These are phyloP conservation scores for Naso thynnoides DNA, from an alignment of 2,797 vertebrate species.

Conservation along the genomic window DNA sequence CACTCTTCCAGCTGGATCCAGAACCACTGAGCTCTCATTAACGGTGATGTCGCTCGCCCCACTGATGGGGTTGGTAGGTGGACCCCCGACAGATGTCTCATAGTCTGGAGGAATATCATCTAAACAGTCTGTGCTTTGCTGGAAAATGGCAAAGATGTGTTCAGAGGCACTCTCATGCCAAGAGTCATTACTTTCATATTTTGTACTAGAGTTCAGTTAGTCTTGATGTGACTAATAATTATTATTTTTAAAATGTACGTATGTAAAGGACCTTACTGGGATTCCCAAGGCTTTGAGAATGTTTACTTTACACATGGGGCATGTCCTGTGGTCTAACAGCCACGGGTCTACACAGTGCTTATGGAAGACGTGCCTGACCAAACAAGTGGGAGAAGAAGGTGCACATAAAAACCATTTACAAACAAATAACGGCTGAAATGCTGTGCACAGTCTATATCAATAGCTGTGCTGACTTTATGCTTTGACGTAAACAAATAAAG, in stretches of 20 bases:
- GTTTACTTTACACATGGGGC: constrained; percentile 99
- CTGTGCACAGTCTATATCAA: not conserved
- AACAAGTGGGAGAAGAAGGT: constrained; percentile 21
- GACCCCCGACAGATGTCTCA: constrained; percentile 89
- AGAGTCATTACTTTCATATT: not conserved
- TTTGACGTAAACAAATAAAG: not conserved
- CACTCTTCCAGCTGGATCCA: constrained; percentile 86
- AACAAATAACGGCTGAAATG: not conserved
- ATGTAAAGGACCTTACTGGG: constrained; percentile 84
- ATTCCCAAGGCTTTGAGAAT: constrained; percentile 99
- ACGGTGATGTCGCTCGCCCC: constrained; percentile 92
- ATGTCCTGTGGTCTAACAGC: constrained; percentile 97
- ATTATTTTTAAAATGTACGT: not conserved
- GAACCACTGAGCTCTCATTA: constrained; percentile 92
- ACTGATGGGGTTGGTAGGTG: constrained; percentile 90
- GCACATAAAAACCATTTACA: not conserved
- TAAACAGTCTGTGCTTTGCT: constrained; percentile 93
- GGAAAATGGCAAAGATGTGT: constrained; percentile 31
- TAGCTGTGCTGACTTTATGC: not conserved
- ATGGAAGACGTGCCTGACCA: constrained; percentile 95
- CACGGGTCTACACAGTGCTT: constrained; percentile 99
- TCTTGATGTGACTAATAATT: not conserved
- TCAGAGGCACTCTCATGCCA: not conserved
- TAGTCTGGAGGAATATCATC: constrained; percentile 93
- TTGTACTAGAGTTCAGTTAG: not conserved